Evolutionary conservation across 2,888 invertebrate species (phyloP), one percentile per base, ranked within the genome.

Genomic region (Drosophila anceps): DNA sequence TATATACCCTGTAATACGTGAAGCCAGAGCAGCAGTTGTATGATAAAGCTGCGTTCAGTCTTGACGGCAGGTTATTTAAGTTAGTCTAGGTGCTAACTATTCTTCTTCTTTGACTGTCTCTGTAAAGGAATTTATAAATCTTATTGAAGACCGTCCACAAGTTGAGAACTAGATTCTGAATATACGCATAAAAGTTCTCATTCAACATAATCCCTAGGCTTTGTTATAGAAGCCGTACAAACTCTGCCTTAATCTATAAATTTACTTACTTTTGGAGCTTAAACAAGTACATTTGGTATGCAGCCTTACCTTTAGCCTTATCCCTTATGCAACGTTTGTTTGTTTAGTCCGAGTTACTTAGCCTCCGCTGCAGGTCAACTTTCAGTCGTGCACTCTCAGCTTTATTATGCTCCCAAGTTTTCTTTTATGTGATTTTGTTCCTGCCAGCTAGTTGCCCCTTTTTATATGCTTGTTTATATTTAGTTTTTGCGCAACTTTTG

Each of bases 401-500:
- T 67, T 41, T 35, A 64, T 67, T 67, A 64, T 46, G 37, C 37
- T 31, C 20, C 31, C 15, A 37, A 46, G 55, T 55, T 62, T 62
- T 27, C 50, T 62, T 65, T 65, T 33, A 29, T 64, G 62, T 33
- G 29, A 62, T 68, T 77, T 55, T 62, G 33, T 20, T 54, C 9
- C n/a, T 60, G 31, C 35, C 51, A 37, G 63, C 48, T 60, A 50
- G 39, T 44, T 71, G 43, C 64, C 48, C 39, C 48, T 46, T 69
- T 51, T 59, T 71, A 27, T 33, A 18, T 51, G 60, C 69, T 67
- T 75, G 60, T 64, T 64, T 65, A 46, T 69, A 48, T 63, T 58
- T 53, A 55, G 62, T 75, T 75, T 73, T 69, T 71, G 60, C 50
- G 80, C 82, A 84, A 82, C 75, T 80, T 84, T 84, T 66, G 54